phyloP scores from a whole-genome alignment of 2,888 invertebrate genomes.

The Tenodera sinensis region DNA sequence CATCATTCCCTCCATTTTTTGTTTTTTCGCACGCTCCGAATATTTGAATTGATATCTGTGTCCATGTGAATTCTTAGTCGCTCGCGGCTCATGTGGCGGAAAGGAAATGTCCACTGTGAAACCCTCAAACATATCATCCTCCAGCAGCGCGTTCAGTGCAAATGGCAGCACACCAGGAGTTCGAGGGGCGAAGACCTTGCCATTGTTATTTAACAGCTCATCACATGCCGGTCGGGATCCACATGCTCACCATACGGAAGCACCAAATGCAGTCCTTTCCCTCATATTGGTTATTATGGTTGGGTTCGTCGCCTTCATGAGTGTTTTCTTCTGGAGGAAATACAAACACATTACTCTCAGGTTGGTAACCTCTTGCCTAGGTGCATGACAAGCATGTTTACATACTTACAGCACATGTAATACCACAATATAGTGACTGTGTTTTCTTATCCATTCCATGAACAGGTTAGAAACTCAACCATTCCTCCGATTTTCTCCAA shows the following conservation, averaged over 20 bases:
- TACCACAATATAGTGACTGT: no score
- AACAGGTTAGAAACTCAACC: no score
- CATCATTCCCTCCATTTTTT: background rate
- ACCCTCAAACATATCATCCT: background rate
- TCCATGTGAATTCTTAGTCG: background rate
- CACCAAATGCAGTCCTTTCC: slow-evolving; percentile 22
- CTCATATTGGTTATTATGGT: slow-evolving; percentile 27
- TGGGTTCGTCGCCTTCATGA: slow-evolving; percentile 28
- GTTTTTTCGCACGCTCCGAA: background rate
- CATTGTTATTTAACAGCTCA: background rate
- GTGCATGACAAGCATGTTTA: background rate
- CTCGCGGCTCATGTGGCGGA: background rate
- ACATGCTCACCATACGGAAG: background rate
- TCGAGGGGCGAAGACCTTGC: background rate
- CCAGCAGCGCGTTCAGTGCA: background rate
- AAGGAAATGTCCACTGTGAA: background rate
- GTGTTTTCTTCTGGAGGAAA: slow-evolving; percentile 28
- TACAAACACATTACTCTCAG: slow-evolving; percentile 29
- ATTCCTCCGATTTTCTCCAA: no score
- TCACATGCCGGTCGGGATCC: background rate
- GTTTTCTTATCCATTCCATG: no score
- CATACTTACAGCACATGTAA: no score
- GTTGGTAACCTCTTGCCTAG: background rate
- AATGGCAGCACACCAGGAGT: background rate
- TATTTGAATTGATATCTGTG: background rate